Evolutionary conservation across 2,113 vertebrate species (phyloP).

Genomic region (Seriola quinqueradiata): DNA sequence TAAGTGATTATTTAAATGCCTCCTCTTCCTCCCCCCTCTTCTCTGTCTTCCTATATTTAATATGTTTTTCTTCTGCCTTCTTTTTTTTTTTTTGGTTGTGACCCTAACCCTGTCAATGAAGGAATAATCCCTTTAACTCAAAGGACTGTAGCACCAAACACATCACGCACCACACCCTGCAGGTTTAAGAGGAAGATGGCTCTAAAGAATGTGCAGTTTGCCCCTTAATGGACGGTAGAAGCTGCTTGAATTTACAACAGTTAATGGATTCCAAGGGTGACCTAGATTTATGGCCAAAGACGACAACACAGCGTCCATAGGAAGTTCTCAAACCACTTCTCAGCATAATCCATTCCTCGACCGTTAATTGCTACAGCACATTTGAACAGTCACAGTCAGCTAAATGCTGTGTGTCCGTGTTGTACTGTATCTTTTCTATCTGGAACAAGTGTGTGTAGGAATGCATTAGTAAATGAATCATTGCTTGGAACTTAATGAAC

Average conservation of each 20-base stretch:
- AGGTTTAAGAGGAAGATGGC: neutral
- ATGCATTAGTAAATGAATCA: neutral
- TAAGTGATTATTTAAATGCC: constrained; percentile 77
- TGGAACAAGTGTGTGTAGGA: neutral
- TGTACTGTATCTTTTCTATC: neutral
- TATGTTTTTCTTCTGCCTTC: neutral
- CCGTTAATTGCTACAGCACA: neutral
- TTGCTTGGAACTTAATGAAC: neutral
- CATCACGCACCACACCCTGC: too few species aligned
- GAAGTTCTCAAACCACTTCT: neutral
- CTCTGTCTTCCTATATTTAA: neutral
- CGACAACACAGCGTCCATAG: neutral
- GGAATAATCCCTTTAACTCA: neutral
- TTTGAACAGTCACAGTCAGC: neutral
- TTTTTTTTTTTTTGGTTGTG: neutral
- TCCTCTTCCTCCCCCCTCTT: neutral
- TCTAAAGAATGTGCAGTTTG: neutral
- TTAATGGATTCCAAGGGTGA: neutral
- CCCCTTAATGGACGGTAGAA: neutral
- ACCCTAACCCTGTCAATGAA: too few species aligned
- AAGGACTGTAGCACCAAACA: neutral
- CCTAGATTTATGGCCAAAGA: neutral
- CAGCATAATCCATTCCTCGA: neutral
- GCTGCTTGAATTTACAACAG: neutral
- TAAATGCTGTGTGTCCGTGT: neutral